Evolutionary conservation across 2,888 invertebrate genomes (phyloP).

Genomic region (Octonoba sinensis): DNA sequence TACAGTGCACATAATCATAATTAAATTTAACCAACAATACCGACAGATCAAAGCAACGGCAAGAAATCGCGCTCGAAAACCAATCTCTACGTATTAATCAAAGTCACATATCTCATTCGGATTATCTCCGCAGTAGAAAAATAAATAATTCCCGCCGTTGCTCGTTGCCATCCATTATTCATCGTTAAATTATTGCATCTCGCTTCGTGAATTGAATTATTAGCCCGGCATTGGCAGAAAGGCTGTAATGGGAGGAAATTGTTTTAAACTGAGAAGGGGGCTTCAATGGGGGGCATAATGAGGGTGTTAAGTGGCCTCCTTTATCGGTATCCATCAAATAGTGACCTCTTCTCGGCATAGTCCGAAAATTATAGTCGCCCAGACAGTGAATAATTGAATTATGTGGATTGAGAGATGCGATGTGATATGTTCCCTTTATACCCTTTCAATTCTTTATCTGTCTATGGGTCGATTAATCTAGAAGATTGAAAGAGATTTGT

Average conservation of each 20-base stretch:
- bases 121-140: conserved; percentile 50
- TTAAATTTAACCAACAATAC: no score
- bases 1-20: no score
- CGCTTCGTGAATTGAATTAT: conserved; percentile 59
- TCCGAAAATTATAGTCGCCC: no score
- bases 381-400: no score
- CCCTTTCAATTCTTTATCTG: no score
- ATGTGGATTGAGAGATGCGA: no score
- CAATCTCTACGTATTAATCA: conserved; percentile 38
- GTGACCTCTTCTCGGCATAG: conserved; percentile 7
- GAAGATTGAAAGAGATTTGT: no score
- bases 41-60: no score
- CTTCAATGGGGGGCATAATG: conserved; percentile 44
- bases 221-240: conserved; percentile 38
- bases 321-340: conserved; percentile 53
- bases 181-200: conserved; percentile 59
- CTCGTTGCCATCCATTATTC: conserved; percentile 54
- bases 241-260: conserved; percentile 50
- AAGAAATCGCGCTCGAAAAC: no score
- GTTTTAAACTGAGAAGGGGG: conserved; percentile 42
- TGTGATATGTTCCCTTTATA: no score
- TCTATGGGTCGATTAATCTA: no score
- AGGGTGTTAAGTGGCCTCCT: conserved; percentile 47
- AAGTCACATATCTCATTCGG: conserved; percentile 24
- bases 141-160: conserved; percentile 49